Conservation (phyloP, 2,888 invertebrate species). For the Acrobeloides nanus region DNA sequence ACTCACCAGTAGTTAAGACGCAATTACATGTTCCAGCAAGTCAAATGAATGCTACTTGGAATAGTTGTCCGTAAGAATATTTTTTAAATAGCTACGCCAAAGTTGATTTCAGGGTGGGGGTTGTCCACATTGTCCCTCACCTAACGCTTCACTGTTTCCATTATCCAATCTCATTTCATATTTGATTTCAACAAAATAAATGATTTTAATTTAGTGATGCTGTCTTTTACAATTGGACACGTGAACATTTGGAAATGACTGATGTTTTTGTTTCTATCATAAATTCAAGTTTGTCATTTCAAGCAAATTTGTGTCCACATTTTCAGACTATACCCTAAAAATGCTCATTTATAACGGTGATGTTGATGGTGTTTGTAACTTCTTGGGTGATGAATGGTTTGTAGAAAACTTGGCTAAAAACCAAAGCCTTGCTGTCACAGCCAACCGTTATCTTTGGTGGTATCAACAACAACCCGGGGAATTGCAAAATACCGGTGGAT, state of each 20-base stretch:
- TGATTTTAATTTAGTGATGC: too few relatives aligned
- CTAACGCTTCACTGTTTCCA: too few relatives aligned
- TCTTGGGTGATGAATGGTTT: constrained; percentile 45
- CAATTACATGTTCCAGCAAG: constrained; percentile 48
- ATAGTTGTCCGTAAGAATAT: too few relatives aligned
- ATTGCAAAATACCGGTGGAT: too few relatives aligned
- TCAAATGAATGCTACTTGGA: too few relatives aligned
- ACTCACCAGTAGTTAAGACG: constrained; percentile 35
- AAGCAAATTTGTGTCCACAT: neutral
- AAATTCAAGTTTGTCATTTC: constrained; percentile 6
- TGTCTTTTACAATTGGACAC: constrained; percentile 8
- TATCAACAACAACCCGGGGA: too few relatives aligned
- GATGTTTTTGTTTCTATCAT: constrained; percentile 28
- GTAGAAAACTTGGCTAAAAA: too few relatives aligned
- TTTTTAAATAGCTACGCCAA: neutral
- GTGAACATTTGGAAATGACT: constrained; percentile 33
- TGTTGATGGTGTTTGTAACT: constrained; percentile 31
- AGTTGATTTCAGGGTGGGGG: neutral
- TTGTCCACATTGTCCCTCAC: too few relatives aligned
- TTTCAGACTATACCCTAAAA: constrained; percentile 22
- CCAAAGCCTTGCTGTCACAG: too few relatives aligned
- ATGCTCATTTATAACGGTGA: constrained; percentile 48
- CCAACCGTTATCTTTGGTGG: too few relatives aligned
- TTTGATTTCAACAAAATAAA: too few relatives aligned
- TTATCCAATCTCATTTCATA: too few relatives aligned